Evolutionary conservation across 2,888 invertebrate genomes (phyloP), one percentile per base, ranked within the genome.

Genomic region (Quadriops clusia): DNA sequence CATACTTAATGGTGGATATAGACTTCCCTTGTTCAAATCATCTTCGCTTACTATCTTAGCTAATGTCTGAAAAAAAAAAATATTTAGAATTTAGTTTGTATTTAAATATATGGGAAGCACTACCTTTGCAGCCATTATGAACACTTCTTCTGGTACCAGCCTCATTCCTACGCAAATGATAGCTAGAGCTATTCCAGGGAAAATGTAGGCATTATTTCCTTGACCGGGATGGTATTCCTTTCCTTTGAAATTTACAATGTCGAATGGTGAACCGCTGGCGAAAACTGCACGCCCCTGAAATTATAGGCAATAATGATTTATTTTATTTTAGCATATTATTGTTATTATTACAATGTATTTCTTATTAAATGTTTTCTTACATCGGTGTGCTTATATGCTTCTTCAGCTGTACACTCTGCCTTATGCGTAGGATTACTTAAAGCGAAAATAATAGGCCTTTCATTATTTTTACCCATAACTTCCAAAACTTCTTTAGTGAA

Each of bases 351-450:
- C n/a, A n/a, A n/a, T n/a, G n/a, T n/a, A n/a, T n/a, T n/a, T n/a
- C n/a, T n/a, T n/a, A n/a, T n/a, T n/a, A n/a, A n/a, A n/a, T n/a
- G n/a, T 15, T n/a, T 10, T 53, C 65, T 61, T 52, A 87, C 90
- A 39, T 87, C 74, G 1, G 95, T 93, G 51, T 79, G 63, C 21
- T 60, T 71, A 63, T 95, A 98, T 3, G 95, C 97, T 49, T 90
- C 74, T 59, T 93, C 89, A n/a, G 98, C 98, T n/a, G 98, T 97
- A 57, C 98, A 98, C 64, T 98, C 98, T 0, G 98, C 93, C 66
- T 94, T 94, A 60, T 77, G 77, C 31, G 98, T 99, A 31, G 98
- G 98, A 68, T 98, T 98, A 56, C 95, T 95, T 25, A 98, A 72
- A 7, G 98, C 97, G 62, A 98, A 98, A 47, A 98, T 87, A 38